These are phyloP conservation scores for Ceramica pisi DNA, from an alignment of 2,888 invertebrate species.

Conservation along the genomic window DNA sequence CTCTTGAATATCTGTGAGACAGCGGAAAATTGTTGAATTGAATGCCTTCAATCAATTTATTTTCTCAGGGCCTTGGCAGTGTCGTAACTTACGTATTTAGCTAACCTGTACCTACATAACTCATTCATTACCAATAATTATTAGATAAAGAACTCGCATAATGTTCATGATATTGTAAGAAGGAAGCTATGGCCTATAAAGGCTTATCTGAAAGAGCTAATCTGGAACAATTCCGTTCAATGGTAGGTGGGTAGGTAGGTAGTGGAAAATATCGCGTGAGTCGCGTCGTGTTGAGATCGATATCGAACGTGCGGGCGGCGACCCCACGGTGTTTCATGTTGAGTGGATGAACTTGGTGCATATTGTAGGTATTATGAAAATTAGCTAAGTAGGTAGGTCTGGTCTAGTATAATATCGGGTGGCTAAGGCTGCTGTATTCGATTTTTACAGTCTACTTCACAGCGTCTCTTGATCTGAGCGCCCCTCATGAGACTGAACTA, in stretches of 20 bases:
- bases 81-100: slow-evolving; percentile 25
- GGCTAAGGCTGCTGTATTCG: slow-evolving; percentile 21
- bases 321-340: slow-evolving; percentile 71
- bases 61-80: slow-evolving; percentile 18
- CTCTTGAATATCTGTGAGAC: slow-evolving; percentile 97
- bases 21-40: slow-evolving; percentile 25
- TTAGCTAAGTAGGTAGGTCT: slow-evolving; percentile 7
- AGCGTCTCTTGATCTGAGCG: slow-evolving; percentile 30
- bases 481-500: not conserved
- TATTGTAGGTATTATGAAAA: slow-evolving; percentile 50
- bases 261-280: slow-evolving; percentile 78
- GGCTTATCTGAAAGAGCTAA: slow-evolving; percentile 66
- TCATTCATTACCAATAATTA: slow-evolving; percentile 10
- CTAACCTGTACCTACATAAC: slow-evolving; percentile 11
- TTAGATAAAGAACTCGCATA: not conserved
- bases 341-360: slow-evolving; percentile 65
- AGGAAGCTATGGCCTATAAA: slow-evolving; percentile 20
- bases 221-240: slow-evolving; percentile 70
- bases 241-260: slow-evolving; percentile 35
- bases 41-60: slow-evolving; percentile 34
- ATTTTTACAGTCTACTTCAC: slow-evolving; percentile 58
- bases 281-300: slow-evolving; percentile 76
- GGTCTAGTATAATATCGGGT: slow-evolving; percentile 1
- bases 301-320: slow-evolving; percentile 79
- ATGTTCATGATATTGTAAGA: slow-evolving; percentile 4